Evolutionary conservation across 2,888 invertebrate species (phyloP).

Genomic region (Rhaphigaster nebulosa): DNA sequence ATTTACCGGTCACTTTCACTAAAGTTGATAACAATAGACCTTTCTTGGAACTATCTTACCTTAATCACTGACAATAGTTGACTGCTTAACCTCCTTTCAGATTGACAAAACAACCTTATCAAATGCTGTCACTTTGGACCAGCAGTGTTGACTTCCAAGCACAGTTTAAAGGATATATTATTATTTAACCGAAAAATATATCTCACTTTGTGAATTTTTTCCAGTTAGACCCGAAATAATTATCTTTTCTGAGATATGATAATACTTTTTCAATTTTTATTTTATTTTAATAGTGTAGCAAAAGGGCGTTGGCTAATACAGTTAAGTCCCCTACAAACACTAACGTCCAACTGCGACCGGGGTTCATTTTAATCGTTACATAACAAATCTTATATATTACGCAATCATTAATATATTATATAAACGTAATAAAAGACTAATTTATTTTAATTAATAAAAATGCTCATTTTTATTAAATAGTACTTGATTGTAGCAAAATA

Average conservation of each 20-base stretch:
- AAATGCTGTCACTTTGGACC: slow-evolving; percentile 20
- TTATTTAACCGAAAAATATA: not conserved
- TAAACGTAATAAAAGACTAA: not conserved
- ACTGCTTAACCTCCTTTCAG: slow-evolving; percentile 1
- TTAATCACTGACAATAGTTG: not conserved
- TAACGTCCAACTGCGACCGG: not conserved
- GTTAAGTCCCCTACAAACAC: too few species aligned
- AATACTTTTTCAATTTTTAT: not conserved
- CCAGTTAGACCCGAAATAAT: not conserved
- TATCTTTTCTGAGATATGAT: not conserved
- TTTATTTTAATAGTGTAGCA: not conserved
- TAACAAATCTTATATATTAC: not conserved
- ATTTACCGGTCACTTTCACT: not conserved
- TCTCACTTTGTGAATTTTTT: not conserved
- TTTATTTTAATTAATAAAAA: not conserved
- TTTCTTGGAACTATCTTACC: not conserved
- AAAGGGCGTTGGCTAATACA: not conserved
- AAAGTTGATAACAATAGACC: not conserved
- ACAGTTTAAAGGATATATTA: not conserved
- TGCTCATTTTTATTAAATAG: not conserved
- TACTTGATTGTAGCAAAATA: not conserved
- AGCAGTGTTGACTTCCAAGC: not conserved
- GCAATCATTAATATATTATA: not conserved
- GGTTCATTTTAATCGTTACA: not conserved
- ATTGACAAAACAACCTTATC: slow-evolving; percentile 38